These are phyloP conservation scores for Chloebia gouldiae DNA, from an alignment of 2,113 vertebrate genomes.

Conservation along the genomic window DNA sequence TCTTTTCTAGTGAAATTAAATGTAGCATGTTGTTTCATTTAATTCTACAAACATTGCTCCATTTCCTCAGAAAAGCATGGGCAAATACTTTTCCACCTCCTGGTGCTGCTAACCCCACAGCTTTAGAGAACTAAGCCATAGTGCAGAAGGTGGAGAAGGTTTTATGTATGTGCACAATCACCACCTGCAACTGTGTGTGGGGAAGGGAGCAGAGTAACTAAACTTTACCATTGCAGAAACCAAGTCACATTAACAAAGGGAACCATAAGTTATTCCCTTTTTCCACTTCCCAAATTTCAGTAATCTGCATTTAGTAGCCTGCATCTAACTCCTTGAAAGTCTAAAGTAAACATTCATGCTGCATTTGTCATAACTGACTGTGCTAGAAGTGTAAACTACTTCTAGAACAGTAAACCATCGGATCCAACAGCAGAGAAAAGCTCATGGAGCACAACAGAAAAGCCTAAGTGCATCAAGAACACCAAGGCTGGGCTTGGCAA, in stretches of 20 bases:
- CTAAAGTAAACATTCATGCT: not conserved
- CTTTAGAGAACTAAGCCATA: not conserved
- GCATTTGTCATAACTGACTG: not conserved
- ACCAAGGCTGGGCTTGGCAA: not conserved
- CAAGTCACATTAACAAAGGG: not conserved
- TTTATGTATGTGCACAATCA: not conserved
- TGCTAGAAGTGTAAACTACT: not conserved
- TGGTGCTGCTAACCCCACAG: not conserved
- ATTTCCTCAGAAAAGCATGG: not conserved
- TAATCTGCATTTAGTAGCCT: not conserved
- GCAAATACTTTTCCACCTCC: not conserved
- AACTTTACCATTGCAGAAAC: not conserved
- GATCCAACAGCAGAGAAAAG: not conserved
- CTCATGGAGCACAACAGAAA: fast-evolving
- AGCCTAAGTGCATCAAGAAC: not conserved
- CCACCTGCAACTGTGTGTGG: not conserved
- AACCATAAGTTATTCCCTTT: not conserved
- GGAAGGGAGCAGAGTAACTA: not conserved
- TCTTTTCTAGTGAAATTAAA: not conserved
- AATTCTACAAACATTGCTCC: not conserved
- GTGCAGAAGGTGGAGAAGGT: not conserved
- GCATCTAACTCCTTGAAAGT: not conserved
- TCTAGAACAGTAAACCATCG: not conserved
- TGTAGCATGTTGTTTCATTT: not conserved
- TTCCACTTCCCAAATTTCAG: not conserved